Conservation (phyloP, 2,888 invertebrate species). For the Drosophila recens region DNA sequence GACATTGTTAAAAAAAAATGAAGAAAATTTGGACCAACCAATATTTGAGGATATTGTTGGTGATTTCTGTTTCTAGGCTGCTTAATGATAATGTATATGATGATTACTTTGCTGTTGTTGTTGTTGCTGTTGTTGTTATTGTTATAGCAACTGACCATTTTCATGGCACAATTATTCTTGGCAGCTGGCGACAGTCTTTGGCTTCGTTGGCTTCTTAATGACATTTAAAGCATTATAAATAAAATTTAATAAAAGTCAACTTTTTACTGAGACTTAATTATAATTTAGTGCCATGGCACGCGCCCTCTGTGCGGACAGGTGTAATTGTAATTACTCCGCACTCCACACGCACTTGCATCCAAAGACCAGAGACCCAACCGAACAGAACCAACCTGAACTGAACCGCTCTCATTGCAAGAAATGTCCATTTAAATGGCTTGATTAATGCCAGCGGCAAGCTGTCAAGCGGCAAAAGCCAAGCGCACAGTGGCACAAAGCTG, state of each 20-base stretch:
- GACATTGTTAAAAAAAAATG: conserved; percentile 36
- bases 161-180: conserved; percentile 55
- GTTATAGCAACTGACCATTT: conserved; percentile 14
- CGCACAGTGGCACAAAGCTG: conserved; percentile 43
- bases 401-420: conserved; percentile 59
- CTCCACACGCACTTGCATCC: conserved; percentile 22
- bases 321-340: conserved; percentile 78
- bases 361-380: conserved; percentile 11
- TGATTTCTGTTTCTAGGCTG: conserved; percentile 25
- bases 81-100: conserved; percentile 30
- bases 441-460: conserved; percentile 73
- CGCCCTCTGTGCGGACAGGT: conserved; percentile 66
- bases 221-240: conserved; percentile 74
- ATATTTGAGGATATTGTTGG: conserved; percentile 26
- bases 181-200: conserved; percentile 38
- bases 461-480: conserved; percentile 46
- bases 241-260: conserved; percentile 77
- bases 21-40: background rate
- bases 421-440: conserved; percentile 81
- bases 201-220: conserved; percentile 53
- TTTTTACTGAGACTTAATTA: conserved; percentile 76
- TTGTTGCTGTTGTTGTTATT: conserved; percentile 6
- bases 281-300: conserved; percentile 76
- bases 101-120: conserved; percentile 23
- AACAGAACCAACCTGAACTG: background rate